A percentile compares a stretch with the other conserved stretches of the same genome.
Evolutionary conservation across 2,797 vertebrate genomes (phyloP).

Genomic region (Harpagifer antarcticus): DNA sequence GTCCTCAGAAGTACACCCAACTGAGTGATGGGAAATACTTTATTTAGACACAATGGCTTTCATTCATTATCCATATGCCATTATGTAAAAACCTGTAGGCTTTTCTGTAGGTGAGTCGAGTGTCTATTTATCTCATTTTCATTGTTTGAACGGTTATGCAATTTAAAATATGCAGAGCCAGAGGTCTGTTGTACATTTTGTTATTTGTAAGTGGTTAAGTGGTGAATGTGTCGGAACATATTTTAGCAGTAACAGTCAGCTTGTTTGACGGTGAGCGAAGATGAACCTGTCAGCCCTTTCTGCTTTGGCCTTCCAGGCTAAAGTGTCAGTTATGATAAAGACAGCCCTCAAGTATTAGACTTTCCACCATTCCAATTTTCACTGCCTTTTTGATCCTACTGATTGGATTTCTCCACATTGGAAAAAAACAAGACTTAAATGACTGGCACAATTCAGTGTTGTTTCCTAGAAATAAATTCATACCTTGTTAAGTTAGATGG

Average conservation of each 20-base stretch:
- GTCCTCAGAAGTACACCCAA: slow-evolving; percentile 38
- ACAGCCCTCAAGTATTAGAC: slow-evolving; percentile 24
- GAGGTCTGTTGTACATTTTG: slow-evolving; percentile 48
- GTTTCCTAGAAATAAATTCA: slow-evolving; percentile 22
- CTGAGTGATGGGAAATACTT: slow-evolving; percentile 63
- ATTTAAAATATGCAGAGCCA: slow-evolving; percentile 53
- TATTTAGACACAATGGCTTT: slow-evolving; percentile 32
- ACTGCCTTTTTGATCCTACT: slow-evolving; percentile 23
- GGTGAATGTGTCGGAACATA: slow-evolving; percentile 30
- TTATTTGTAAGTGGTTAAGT: slow-evolving; percentile 50
- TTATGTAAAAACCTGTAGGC: slow-evolving; percentile 56
- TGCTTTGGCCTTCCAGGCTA: slow-evolving; percentile 31
- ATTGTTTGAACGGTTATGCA: slow-evolving; percentile 45
- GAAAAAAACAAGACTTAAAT: slow-evolving; percentile 34
- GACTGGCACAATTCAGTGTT: slow-evolving; percentile 1
- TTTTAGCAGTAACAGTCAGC: slow-evolving; percentile 50
- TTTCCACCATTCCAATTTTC: slow-evolving; percentile 35
- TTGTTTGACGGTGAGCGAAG: slow-evolving; percentile 43
- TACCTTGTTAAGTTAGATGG: slow-evolving; percentile 16
- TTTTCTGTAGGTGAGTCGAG: slow-evolving; percentile 47
- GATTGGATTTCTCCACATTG: slow-evolving; percentile 30
- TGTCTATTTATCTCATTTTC: slow-evolving; percentile 49
- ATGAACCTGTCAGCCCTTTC: slow-evolving; percentile 50
- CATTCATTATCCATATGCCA: slow-evolving; percentile 71
- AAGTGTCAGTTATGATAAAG: slow-evolving; percentile 63